Evolutionary conservation across 1,140 invertebrate species (phyloP).

Genomic region (Nasonia longicornis): DNA sequence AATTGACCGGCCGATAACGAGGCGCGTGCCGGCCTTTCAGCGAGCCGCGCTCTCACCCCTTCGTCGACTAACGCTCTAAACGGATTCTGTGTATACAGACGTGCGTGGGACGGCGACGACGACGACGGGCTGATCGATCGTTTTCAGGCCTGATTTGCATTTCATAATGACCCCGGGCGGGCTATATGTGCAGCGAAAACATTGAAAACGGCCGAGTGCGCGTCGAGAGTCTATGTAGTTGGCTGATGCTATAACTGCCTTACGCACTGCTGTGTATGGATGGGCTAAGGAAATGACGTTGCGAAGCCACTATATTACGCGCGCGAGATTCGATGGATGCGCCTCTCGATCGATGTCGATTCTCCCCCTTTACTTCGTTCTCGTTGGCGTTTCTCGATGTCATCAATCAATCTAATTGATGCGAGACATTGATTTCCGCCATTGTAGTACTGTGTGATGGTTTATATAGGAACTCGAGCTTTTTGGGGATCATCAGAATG

Average conservation of each 20-base stretch:
- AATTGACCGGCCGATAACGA: constrained; percentile 57
- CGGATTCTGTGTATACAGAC: constrained; percentile 33
- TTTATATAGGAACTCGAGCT: neutral
- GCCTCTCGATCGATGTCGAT: neutral
- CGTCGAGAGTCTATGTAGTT: constrained; percentile 4
- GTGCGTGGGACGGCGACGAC: constrained; percentile 48
- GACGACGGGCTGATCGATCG: constrained; percentile 54
- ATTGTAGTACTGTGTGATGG: neutral
- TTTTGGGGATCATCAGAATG: no score
- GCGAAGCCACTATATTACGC: constrained; percentile 12
- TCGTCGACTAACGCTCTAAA: constrained; percentile 55
- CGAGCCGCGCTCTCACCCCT: constrained; percentile 48
- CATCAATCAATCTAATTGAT: neutral
- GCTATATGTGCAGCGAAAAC: constrained; percentile 44
- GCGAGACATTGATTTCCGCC: neutral
- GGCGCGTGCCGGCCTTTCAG: constrained; percentile 59
- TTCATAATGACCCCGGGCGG: constrained; percentile 58
- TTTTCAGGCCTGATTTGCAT: constrained; percentile 60
- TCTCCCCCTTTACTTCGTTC: neutral
- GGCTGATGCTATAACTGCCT: neutral
- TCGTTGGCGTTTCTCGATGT: neutral
- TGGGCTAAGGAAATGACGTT: constrained; percentile 39
- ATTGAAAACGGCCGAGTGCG: constrained; percentile 50
- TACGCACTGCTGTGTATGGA: neutral
- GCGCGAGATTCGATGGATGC: neutral